Conservation (phyloP, 35 echinoderm and acorn worm genomes). For the Lytechinus pictus region DNA sequence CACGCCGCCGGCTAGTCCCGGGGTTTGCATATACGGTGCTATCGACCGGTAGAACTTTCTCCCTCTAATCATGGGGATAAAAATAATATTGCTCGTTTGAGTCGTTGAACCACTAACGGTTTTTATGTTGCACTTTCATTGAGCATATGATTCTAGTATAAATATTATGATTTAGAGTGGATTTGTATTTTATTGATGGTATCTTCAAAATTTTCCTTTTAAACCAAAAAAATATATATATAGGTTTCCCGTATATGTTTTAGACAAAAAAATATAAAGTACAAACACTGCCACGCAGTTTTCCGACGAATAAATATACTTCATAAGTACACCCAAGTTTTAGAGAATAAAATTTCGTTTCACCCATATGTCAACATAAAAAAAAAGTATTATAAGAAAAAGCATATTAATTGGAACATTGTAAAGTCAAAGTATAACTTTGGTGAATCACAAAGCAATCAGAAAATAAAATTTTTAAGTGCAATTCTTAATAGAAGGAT, state of each 20-base stretch:
- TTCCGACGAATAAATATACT: too few species aligned
- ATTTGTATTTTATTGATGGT: not conserved
- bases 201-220: not conserved
- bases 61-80: not conserved
- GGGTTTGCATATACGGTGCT: not conserved
- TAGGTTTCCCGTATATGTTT: not conserved
- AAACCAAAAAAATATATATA: not conserved
- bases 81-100: constrained; percentile 5
- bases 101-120: not conserved
- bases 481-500: too few species aligned
- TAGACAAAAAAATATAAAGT: not conserved
- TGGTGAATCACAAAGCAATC: too few species aligned
- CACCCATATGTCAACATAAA: too few species aligned
- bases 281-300: too few species aligned
- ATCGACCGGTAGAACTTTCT: not conserved
- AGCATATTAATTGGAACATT: too few species aligned
- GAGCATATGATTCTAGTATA: not conserved
- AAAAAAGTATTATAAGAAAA: too few species aligned
- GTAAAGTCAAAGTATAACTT: too few species aligned
- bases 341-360: too few species aligned
- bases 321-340: too few species aligned
- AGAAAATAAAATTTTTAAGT: too few species aligned
- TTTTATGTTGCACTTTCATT: constrained; percentile 4
- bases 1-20: not conserved
- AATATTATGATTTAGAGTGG: not conserved